Base-by-base conservation (phyloP, 2,113 vertebrate species). In the Oophaga pumilio region DNA sequence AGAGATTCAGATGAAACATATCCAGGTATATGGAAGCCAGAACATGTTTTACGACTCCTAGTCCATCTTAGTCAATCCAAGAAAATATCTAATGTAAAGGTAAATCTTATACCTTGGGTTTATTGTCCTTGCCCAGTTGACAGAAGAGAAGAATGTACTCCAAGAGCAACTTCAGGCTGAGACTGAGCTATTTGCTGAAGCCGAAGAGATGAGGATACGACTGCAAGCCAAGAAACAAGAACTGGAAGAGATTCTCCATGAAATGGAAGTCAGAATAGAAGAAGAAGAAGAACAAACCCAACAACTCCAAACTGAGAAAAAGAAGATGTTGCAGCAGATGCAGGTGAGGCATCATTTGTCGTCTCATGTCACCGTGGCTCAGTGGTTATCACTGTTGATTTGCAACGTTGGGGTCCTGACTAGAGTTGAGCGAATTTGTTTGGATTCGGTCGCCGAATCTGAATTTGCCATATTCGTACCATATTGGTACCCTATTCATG, bases 211-310 rank as follows among this genome's bases (percentile, higher is more conserved):
- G 92, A 93, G 97, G 79, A 95, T 97, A 22, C 95, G 97, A 0
- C 92, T 98, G 90, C 96, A 96, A 28, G 94, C 97, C 82, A 98
- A 97, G 93, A 97, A 96, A 92, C 96, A 97, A 92, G 97, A 98
- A 93, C 92, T 99, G 91, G 97, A 99, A 91, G 98, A 99, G 91
- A 96, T 98, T 89, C 93, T 99, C 81, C 97, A 97, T 0, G 98
- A 99, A 92, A 97, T 98, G 97, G 98, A 99, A 92, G 92, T 94
- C 43, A 95, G 97, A 50, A 93, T 98, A 87, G 97, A 99, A 92
- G 97, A 98, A 90, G 97, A 99, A 84, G 97, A 99, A 74, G 97
- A 98, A 10, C 94, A 94, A 1, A 91, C 94, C 90, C 94, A 95
- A 83, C 88, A 93, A 60, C 84, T 98, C 88, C 96, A 97, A 90